Evolutionary conservation across 2,113 vertebrate species (phyloP).

Genomic region (Cardinalis cardinalis): DNA sequence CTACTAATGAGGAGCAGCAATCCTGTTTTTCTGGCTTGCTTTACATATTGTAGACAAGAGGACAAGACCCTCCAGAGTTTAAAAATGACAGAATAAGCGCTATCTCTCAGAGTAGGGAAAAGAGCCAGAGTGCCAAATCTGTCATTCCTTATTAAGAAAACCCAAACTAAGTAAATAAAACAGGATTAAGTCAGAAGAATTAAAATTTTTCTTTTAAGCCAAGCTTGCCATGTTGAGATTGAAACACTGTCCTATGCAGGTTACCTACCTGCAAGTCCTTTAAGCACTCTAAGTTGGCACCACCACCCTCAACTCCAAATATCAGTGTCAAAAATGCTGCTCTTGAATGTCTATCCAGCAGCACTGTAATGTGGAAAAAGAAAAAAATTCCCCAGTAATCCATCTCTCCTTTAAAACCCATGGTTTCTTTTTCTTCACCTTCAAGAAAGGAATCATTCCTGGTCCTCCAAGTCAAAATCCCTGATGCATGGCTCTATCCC

Average conservation of each 20-base stretch:
- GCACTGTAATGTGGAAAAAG: not conserved
- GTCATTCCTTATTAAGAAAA: not conserved
- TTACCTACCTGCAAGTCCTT: not conserved
- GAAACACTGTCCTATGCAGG: not conserved
- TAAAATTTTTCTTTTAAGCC: not conserved
- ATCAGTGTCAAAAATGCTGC: not conserved
- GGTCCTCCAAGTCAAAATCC: not conserved
- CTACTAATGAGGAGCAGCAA: not conserved
- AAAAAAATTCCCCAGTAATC: rapidly evolving
- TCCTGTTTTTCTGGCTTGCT: not conserved
- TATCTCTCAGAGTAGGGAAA: not conserved
- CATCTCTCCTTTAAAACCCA: not conserved
- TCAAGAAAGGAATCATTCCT: not conserved
- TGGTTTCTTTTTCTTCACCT: not conserved
- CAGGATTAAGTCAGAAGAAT: not conserved
- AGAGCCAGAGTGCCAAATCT: not conserved
- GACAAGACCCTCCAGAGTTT: not conserved
- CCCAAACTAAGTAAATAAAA: not conserved
- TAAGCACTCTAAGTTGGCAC: not conserved
- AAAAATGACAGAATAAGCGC: not conserved
- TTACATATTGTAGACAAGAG: not conserved
- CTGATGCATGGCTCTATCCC: rapidly evolving
- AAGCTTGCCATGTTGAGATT: not conserved
- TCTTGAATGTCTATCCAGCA: not conserved
- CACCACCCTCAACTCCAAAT: not conserved